Conservation (phyloP, 2,888 invertebrate species). For the Epirrhoe alternata region DNA sequence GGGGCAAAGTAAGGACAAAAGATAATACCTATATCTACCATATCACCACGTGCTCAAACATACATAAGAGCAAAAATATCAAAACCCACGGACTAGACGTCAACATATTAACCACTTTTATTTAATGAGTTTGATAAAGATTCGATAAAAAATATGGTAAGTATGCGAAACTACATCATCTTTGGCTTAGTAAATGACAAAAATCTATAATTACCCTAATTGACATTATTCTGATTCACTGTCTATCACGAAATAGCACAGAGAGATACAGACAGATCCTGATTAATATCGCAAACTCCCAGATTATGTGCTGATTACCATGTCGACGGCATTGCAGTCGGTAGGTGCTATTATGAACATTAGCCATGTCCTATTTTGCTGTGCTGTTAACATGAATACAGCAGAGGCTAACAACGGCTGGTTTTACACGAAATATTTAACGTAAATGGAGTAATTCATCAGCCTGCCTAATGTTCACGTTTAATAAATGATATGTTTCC, state of each 20-base stretch:
- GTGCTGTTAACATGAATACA: conserved; percentile 22
- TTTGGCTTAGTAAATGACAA: too few relatives aligned
- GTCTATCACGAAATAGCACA: conserved; percentile 4
- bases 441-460: not conserved
- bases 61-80: not conserved
- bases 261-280: conserved; percentile 1
- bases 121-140: not conserved
- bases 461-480: not conserved
- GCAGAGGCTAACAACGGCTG: not conserved
- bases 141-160: too few relatives aligned
- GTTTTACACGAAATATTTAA: not conserved
- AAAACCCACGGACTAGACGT: not conserved
- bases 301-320: conserved; percentile 10
- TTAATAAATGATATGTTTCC: not conserved
- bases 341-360: conserved; percentile 3
- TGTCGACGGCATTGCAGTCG: conserved; percentile 16
- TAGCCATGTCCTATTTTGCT: conserved; percentile 24
- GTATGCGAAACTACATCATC: too few relatives aligned
- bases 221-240: not conserved
- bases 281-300: conserved; percentile 5
- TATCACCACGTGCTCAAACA: not conserved
- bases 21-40: not conserved
- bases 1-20: conserved; percentile 14
- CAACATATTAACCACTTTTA: not conserved
- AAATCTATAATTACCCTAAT: not conserved